Conservation (phyloP, 2,797 vertebrate species). For the Rhincodon typus region DNA sequence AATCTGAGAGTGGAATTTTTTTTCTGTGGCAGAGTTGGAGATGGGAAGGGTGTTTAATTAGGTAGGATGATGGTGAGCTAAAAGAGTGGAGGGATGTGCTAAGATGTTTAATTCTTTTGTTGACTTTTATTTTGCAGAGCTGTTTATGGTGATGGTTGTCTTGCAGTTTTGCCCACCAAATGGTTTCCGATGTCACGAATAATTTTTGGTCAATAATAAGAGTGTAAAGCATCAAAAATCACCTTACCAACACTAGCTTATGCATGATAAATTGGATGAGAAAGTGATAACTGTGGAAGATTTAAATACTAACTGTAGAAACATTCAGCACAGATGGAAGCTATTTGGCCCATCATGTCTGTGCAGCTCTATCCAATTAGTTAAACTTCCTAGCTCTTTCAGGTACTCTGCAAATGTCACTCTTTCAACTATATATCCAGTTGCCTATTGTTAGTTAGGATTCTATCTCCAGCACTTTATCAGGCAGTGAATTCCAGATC, state of each 20-base stretch:
- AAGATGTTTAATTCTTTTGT: not conserved
- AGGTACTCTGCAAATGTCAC: not conserved
- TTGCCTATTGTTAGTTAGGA: not conserved
- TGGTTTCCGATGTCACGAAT: not conserved
- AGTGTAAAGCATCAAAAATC: not conserved
- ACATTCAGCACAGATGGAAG: not conserved
- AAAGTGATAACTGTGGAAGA: not conserved
- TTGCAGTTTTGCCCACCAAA: not conserved
- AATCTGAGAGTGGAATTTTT: not conserved
- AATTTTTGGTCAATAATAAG: not conserved
- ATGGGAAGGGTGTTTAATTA: not conserved
- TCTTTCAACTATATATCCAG: not conserved
- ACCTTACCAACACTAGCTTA: not conserved
- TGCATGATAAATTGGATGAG: not conserved
- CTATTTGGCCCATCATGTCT: not conserved
- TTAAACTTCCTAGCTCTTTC: not conserved
- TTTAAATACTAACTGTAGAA: not conserved
- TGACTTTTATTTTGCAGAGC: not conserved
- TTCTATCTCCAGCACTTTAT: not conserved
- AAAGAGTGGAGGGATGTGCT: not conserved
- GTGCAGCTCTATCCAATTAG: not conserved
- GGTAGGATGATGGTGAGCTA: not conserved
- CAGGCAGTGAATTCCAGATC: not conserved
- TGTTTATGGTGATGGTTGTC: not conserved
- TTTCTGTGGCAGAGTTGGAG: not conserved